A percentile compares a stretch with the other conserved stretches of the same genome.
Evolutionary conservation across 2,797 vertebrate species (phyloP).

Genomic region (Gallinago nigripennis): DNA sequence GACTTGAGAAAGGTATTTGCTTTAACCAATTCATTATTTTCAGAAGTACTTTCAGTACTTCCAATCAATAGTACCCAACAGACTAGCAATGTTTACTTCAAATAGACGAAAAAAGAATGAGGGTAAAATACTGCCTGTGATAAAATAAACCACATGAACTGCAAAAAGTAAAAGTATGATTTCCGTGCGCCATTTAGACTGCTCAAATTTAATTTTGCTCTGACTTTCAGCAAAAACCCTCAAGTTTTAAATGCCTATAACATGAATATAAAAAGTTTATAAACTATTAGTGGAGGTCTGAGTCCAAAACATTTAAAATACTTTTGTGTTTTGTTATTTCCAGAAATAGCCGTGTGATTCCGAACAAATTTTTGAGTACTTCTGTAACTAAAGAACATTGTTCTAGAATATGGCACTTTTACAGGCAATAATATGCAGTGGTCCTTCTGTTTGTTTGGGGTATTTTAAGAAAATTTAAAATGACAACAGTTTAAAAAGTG

Average conservation of each 20-base stretch:
- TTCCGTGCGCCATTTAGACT: neutral
- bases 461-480: neutral
- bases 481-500: neutral
- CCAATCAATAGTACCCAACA: neutral
- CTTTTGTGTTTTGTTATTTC: neutral
- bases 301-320: neutral
- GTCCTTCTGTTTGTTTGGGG: neutral
- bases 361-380: neutral
- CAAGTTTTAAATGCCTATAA: neutral
- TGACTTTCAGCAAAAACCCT: neutral
- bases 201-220: neutral
- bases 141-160: neutral
- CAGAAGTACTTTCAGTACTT: neutral
- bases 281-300: neutral
- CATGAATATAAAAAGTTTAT: neutral
- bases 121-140: neutral
- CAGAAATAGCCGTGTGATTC: neutral
- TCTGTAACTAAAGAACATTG: neutral
- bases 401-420: neutral
- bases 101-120: neutral
- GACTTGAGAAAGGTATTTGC: neutral
- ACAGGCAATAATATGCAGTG: neutral
- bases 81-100: neutral
- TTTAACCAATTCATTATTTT: neutral
- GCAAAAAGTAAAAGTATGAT: neutral